These are phyloP conservation scores for Hylaea fasciaria DNA, from an alignment of 2,888 invertebrate species.

Conservation along the genomic window DNA sequence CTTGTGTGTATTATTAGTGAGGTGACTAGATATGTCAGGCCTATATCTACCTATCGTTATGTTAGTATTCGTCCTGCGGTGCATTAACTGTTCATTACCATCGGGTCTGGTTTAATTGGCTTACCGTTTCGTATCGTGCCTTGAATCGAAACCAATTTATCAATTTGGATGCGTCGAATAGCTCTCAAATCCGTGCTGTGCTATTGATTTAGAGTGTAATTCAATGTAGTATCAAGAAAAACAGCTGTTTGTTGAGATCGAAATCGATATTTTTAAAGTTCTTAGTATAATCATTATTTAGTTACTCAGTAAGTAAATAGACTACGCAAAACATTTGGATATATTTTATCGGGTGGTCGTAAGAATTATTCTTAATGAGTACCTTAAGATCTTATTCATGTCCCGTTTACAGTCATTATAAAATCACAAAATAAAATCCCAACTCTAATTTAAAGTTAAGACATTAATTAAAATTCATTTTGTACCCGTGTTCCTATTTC, in stretches of 20 bases:
- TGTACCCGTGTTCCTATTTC: slow-evolving; percentile 43
- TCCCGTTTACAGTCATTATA: too few species aligned
- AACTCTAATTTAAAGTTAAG: slow-evolving; percentile 42
- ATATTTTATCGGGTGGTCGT: too few species aligned
- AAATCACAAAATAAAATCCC: slow-evolving; percentile 1
- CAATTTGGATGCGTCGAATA: slow-evolving; percentile 57
- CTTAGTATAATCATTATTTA: too few species aligned
- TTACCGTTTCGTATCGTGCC: slow-evolving; percentile 73
- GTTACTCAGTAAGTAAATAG: too few species aligned
- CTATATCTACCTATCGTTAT: slow-evolving; percentile 45
- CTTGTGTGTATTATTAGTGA: too few species aligned
- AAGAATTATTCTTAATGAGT: too few species aligned
- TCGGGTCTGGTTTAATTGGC: slow-evolving; percentile 73
- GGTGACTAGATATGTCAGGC: background rate
- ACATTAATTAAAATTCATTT: slow-evolving; percentile 49
- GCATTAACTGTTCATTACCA: slow-evolving; percentile 80
- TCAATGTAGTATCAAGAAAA: too few species aligned
- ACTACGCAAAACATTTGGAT: too few species aligned
- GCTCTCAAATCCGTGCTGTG: slow-evolving; percentile 43
- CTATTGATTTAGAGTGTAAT: background rate
- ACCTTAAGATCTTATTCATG: too few species aligned
- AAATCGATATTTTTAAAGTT: too few species aligned
- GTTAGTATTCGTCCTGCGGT: slow-evolving; percentile 69
- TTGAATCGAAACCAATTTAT: slow-evolving; percentile 60
- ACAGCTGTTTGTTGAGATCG: too few species aligned